Conservation (phyloP, 2,888 invertebrate species). For the Yponomeuta malinellus region DNA sequence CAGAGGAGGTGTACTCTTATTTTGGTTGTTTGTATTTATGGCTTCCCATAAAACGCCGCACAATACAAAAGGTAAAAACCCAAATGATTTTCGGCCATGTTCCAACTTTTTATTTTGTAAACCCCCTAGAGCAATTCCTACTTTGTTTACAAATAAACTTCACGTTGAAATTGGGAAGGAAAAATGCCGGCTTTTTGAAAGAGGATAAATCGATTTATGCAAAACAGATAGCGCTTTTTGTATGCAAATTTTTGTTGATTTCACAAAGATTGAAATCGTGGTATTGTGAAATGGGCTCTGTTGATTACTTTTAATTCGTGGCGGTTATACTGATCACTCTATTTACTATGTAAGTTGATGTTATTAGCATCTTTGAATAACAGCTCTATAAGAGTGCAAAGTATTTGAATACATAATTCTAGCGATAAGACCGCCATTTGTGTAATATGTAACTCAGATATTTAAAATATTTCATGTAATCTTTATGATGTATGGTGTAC, state of each 20-base stretch:
- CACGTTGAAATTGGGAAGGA: conserved; percentile 67
- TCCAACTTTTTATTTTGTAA: conserved; percentile 67
- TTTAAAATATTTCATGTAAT: too few species aligned
- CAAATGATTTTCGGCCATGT: conserved; percentile 51
- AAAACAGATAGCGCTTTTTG: conserved; percentile 73
- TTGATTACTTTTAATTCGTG: conserved; percentile 35
- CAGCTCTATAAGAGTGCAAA: background rate
- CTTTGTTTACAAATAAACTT: conserved; percentile 74
- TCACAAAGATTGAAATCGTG: conserved; percentile 69
- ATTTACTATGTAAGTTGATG: background rate
- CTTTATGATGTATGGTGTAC: too few species aligned
- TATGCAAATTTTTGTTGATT: conserved; percentile 73
- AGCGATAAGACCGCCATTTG: too few species aligned
- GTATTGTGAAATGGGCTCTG: conserved; percentile 62
- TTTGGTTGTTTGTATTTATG: conserved; percentile 30
- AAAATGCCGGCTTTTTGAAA: conserved; percentile 61
- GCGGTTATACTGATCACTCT: background rate
- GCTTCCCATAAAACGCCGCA: conserved; percentile 29
- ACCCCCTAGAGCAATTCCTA: conserved; percentile 66
- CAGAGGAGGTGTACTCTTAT: conserved; percentile 16
- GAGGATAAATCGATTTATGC: conserved; percentile 74
- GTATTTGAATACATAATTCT: too few species aligned
- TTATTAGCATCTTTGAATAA: background rate
- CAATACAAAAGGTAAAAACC: conserved; percentile 17
- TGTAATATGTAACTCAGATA: too few species aligned